phyloP scores from a whole-genome alignment of 2,797 vertebrate species.

The Botia almorhae region DNA sequence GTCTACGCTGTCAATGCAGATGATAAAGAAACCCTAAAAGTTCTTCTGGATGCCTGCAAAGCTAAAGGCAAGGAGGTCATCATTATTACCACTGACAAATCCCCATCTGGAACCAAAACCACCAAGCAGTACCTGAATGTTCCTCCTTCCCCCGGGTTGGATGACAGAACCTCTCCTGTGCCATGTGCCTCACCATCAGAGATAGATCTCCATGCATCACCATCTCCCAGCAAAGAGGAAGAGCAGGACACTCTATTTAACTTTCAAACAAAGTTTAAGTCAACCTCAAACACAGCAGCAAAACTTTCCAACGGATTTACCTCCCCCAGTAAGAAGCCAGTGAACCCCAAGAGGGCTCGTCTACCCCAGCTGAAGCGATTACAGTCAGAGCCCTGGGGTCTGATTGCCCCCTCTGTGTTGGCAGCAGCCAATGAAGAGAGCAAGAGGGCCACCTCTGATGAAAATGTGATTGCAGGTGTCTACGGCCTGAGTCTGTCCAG shows the following conservation, averaged over 20 bases:
- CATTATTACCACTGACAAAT: conserved; percentile 90
- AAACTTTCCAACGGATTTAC: conserved; percentile 72
- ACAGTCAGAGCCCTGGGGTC: conserved; percentile 90
- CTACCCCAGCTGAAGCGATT: conserved; percentile 89
- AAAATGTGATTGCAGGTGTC: conserved; percentile 73
- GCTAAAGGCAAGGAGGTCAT: conserved; percentile 93
- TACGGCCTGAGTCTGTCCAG: conserved; percentile 78
- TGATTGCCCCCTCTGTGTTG: conserved; percentile 86
- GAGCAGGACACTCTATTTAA: conserved; percentile 73
- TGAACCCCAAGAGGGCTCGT: conserved; percentile 77
- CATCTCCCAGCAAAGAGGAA: conserved; percentile 63
- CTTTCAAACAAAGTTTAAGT: conserved; percentile 74
- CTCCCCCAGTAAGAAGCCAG: conserved; percentile 72
- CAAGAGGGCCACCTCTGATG: conserved; percentile 66
- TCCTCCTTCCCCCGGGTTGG: conserved; percentile 80
- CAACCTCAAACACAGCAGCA: conserved; percentile 59
- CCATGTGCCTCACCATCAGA: conserved; percentile 79
- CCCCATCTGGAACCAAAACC: conserved; percentile 82
- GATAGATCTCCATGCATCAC: conserved; percentile 67
- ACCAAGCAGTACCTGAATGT: conserved; percentile 87
- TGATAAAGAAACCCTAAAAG: conserved; percentile 82
- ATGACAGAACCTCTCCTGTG: conserved; percentile 68
- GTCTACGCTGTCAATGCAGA: conserved; percentile 88
- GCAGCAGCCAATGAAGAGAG: conserved; percentile 74
- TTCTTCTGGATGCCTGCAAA: conserved; percentile 87